Conservation (phyloP, 2,797 vertebrate genomes). For the Arnoldichthys spilopterus region DNA sequence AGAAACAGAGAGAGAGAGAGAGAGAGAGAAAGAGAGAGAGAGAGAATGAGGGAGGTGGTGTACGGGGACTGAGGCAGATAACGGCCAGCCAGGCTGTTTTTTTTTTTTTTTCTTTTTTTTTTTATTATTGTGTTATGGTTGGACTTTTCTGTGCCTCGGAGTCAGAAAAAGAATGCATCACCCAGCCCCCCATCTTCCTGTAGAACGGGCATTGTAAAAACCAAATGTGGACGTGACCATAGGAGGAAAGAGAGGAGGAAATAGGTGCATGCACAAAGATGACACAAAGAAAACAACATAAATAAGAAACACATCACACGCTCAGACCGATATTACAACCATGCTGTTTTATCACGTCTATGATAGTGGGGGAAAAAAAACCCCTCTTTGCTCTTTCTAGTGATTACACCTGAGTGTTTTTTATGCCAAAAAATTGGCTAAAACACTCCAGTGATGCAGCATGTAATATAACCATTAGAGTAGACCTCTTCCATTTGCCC, state of each 20-base stretch:
- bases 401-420: conserved; percentile 25
- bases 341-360: neutral
- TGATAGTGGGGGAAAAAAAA: neutral
- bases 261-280: conserved; percentile 4
- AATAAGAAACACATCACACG: neutral
- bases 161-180: conserved; percentile 60
- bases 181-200: conserved; percentile 20
- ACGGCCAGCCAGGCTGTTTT: conserved; percentile 64
- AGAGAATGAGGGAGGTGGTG: conserved; percentile 51
- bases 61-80: conserved; percentile 72
- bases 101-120: conserved; percentile 54
- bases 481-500: conserved; percentile 55
- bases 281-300: neutral
- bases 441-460: conserved; percentile 55
- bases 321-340: neutral
- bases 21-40: conserved; percentile 35
- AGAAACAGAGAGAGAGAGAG: conserved; percentile 36
- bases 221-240: neutral
- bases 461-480: conserved; percentile 57
- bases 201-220: conserved; percentile 12
- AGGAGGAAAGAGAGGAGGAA: conserved; percentile 8
- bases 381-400: neutral
- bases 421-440: conserved; percentile 41
- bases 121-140: conserved; percentile 71
- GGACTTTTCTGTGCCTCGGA: conserved; percentile 61